These are phyloP conservation scores for Erynnis tages DNA, from an alignment of 2,888 invertebrate genomes.

Conservation along the genomic window DNA sequence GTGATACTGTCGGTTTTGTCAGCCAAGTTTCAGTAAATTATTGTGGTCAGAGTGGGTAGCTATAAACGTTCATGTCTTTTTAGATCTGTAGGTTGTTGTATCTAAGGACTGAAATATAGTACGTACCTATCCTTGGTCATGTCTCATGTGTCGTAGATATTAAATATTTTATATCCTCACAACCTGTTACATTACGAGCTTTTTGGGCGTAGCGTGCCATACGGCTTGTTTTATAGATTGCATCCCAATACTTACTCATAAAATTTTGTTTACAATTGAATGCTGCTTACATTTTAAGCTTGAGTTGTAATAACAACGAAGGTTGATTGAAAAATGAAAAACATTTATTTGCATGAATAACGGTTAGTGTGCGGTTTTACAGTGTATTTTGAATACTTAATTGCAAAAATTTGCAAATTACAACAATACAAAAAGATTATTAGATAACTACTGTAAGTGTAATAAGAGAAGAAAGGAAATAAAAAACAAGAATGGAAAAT, in stretches of 20 bases:
- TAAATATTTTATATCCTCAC: constrained; percentile 65
- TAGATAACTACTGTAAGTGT: no score
- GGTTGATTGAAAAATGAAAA: background rate
- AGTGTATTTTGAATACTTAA: no score
- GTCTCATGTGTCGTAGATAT: constrained; percentile 55
- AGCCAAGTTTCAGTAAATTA: no score
- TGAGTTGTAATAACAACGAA: background rate
- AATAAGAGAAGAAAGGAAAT: no score
- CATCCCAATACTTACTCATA: constrained; percentile 10
- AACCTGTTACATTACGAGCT: constrained; percentile 48
- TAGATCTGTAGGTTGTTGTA: background rate
- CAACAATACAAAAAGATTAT: no score
- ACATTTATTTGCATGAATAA: no score
- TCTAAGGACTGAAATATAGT: background rate
- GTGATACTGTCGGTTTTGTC: no score
- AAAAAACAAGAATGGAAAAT: no score
- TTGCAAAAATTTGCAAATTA: no score
- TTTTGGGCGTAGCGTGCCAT: constrained; percentile 22
- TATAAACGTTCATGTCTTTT: no score
- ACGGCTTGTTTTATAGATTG: constrained; percentile 27
- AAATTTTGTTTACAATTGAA: constrained; percentile 4
- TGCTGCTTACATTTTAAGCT: background rate
- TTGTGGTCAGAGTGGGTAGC: no score
- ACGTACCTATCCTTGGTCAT: constrained; percentile 41
- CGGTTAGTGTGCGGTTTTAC: no score